These are phyloP conservation scores for Asobara japonica DNA, from an alignment of 1,140 invertebrate species.

Conservation along the genomic window DNA sequence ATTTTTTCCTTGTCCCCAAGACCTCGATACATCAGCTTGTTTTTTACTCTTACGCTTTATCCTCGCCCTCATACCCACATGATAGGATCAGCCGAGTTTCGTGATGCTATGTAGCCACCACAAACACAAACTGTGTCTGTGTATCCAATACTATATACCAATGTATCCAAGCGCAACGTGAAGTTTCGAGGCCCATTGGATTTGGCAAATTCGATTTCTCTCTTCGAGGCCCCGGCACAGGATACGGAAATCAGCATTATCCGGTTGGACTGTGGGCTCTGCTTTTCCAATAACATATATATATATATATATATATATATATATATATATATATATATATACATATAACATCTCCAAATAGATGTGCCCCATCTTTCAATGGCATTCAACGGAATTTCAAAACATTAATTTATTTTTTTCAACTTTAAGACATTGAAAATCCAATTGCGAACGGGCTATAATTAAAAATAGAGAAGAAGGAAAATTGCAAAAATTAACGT, in stretches of 20 bases:
- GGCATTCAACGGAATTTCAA: no score
- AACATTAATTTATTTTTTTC: no score
- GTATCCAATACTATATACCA: background rate
- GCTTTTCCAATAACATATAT: background rate
- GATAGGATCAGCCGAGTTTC: background rate
- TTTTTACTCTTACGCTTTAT: background rate
- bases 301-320: background rate
- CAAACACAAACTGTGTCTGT: background rate
- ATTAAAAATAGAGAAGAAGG: no score
- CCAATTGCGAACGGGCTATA: no score
- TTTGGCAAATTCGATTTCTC: constrained; percentile 23
- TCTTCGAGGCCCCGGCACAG: background rate
- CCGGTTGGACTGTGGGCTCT: constrained; percentile 4
- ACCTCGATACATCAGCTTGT: background rate
- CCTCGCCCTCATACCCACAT: background rate
- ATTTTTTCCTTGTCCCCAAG: background rate
- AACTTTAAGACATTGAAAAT: no score
- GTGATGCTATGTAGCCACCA: background rate
- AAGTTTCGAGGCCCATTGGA: constrained; percentile 34
- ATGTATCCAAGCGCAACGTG: background rate
- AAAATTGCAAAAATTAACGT: no score
- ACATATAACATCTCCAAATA: no score
- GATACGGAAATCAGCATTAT: constrained; percentile 32
- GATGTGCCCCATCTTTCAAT: no score
- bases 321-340: no score